phyloP scores from a whole-genome alignment of 2,888 invertebrate species.

The Tridacna gigas region DNA sequence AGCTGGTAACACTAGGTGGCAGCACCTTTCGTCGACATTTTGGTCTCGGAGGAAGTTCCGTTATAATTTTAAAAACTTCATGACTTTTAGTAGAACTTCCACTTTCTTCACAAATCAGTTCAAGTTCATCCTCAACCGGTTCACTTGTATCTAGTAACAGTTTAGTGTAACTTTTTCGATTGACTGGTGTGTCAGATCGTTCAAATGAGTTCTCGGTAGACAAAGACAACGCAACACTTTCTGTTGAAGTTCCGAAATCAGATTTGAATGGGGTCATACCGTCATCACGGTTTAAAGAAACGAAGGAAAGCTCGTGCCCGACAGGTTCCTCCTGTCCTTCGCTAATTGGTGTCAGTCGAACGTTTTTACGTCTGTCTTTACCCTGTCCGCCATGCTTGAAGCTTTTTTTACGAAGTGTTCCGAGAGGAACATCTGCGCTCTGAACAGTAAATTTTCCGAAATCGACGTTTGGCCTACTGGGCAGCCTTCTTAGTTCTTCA shows the following conservation, averaged over 20 bases:
- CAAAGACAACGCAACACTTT: neutral
- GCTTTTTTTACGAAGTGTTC: constrained; percentile 11
- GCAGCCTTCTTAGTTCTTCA: constrained; percentile 29
- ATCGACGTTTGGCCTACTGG: constrained; percentile 21
- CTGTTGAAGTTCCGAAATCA: neutral
- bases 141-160: constrained; percentile 1
- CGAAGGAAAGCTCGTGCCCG: neutral
- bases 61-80: constrained; percentile 19
- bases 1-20: constrained; percentile 41
- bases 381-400: neutral
- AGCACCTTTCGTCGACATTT: constrained; percentile 53
- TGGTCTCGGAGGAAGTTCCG: constrained; percentile 55
- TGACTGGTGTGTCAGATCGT: constrained; percentile 32
- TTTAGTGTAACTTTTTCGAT: constrained; percentile 17
- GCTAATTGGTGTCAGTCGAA: constrained; percentile 54
- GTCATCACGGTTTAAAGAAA: neutral
- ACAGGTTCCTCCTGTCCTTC: constrained; percentile 35
- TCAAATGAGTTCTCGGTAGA: constrained; percentile 30
- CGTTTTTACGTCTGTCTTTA: constrained; percentile 29
- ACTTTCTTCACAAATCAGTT: constrained; percentile 41
- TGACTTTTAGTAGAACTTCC: constrained; percentile 9
- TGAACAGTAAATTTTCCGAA: constrained; percentile 52
- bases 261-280: constrained; percentile 3
- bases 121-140: constrained; percentile 54
- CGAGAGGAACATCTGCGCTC: constrained; percentile 37